These are phyloP conservation scores for Enteromius anoplus DNA, from an alignment of 2,797 vertebrate genomes.

Conservation along the genomic window DNA sequence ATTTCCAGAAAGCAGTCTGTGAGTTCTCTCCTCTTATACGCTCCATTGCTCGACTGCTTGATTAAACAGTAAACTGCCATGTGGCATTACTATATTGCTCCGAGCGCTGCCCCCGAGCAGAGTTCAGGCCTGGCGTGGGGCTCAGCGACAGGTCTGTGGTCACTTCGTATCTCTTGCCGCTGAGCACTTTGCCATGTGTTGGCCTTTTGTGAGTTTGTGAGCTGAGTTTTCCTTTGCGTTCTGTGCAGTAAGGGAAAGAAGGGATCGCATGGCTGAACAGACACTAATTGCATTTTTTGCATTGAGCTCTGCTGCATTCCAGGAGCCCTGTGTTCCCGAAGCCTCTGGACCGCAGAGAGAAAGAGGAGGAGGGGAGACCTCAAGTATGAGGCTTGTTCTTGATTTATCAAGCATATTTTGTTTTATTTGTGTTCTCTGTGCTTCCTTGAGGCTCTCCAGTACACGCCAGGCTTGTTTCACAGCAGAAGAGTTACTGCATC, in stretches of 20 bases:
- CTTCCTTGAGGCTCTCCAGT: constrained; percentile 59
- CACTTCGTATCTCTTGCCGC: constrained; percentile 66
- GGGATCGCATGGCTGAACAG: constrained; percentile 62
- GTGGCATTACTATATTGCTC: constrained; percentile 57
- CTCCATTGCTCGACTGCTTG: constrained; percentile 33
- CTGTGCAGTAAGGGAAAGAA: constrained; percentile 64
- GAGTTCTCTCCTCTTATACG: constrained; percentile 28
- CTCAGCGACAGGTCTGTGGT: constrained; percentile 71
- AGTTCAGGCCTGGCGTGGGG: constrained; percentile 68
- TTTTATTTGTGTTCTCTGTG: constrained; percentile 69
- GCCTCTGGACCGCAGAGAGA: constrained; percentile 50
- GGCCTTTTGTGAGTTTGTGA: constrained; percentile 65
- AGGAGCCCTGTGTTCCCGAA: constrained; percentile 47
- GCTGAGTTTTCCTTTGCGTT: constrained; percentile 68
- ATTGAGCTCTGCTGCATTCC: constrained; percentile 63
- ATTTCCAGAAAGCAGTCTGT: constrained; percentile 29
- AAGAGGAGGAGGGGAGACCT: constrained; percentile 44
- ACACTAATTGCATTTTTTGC: constrained; percentile 70
- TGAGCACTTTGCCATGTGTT: constrained; percentile 73
- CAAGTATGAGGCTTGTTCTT: constrained; percentile 69
- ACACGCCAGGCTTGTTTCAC: neutral
- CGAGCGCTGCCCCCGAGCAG: constrained; percentile 69
- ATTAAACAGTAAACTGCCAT: constrained; percentile 44
- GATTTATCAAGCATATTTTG: constrained; percentile 63
- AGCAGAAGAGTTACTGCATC: neutral